Conservation (phyloP, 2,888 invertebrate genomes). For the Lapara coniferarum region DNA sequence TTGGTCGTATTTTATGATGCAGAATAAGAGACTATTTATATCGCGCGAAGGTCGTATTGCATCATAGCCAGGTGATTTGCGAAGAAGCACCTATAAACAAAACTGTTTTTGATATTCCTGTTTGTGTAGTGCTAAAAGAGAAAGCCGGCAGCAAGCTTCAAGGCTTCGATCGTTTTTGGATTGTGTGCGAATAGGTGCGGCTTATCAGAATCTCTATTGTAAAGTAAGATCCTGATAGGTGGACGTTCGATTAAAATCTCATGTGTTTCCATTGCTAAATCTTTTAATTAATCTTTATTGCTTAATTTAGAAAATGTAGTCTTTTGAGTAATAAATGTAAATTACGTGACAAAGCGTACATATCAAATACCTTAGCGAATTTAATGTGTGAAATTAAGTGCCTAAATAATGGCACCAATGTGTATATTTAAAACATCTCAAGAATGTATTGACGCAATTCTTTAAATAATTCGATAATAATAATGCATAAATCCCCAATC, state of each 20-base stretch:
- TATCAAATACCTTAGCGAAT: too few relatives aligned
- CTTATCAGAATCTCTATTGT: not conserved
- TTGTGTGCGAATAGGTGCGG: not conserved
- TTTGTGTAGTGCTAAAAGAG: constrained; percentile 10
- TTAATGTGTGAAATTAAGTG: too few relatives aligned
- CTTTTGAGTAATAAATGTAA: too few relatives aligned
- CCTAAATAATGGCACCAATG: too few relatives aligned
- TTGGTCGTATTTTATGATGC: constrained; percentile 36
- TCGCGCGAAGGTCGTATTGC: constrained; percentile 36
- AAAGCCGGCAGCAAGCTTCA: not conserved
- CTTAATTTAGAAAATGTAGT: too few relatives aligned
- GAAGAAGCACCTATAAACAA: constrained; percentile 24
- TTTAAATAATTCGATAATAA: not conserved
- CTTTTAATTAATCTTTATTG: too few relatives aligned
- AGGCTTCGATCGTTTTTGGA: not conserved
- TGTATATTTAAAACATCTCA: not conserved
- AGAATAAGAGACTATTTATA: constrained; percentile 36
- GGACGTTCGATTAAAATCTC: too few relatives aligned
- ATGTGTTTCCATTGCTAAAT: too few relatives aligned
- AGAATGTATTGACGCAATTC: not conserved
- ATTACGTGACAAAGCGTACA: too few relatives aligned
- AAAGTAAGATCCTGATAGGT: too few relatives aligned
- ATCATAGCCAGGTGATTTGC: constrained; percentile 32
- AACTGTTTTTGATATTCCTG: constrained; percentile 10
- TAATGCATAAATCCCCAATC: not conserved